Evolutionary conservation across 92 coral and sea anemone species (phyloP).

Genomic region (Epizoanthus rinbou): DNA sequence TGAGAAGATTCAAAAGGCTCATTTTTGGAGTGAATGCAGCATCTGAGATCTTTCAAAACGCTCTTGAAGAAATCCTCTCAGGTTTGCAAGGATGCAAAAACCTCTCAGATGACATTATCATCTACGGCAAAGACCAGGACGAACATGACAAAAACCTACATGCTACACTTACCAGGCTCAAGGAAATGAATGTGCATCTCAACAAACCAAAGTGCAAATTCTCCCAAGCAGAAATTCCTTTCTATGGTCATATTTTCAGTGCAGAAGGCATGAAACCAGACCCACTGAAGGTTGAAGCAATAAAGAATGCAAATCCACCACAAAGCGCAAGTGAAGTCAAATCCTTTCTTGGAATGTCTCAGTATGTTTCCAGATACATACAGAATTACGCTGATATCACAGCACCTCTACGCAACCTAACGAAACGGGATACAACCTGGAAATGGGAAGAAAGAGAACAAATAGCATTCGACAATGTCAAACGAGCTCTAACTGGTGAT

Average conservation of each 20-base stretch:
- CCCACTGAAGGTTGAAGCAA: conserved; percentile 42
- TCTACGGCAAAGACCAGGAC: conserved; percentile 21
- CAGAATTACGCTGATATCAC: conserved; percentile 49
- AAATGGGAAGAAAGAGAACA: conserved; percentile 42
- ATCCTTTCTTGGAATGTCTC: conserved; percentile 54
- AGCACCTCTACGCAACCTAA: conserved; percentile 48
- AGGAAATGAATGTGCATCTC: conserved; percentile 8
- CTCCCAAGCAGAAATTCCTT: conserved; percentile 20
- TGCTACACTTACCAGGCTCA: neutral
- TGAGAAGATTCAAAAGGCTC: conserved; percentile 46
- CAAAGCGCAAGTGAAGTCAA: conserved; percentile 39
- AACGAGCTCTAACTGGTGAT: conserved; percentile 20
- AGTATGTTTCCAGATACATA: conserved; percentile 44
- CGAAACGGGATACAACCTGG: conserved; percentile 43
- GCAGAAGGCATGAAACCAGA: conserved; percentile 49
- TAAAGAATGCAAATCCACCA: conserved; percentile 35
- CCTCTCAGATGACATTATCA: conserved; percentile 40
- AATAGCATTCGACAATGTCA: conserved; percentile 9
- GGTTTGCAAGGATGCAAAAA: conserved; percentile 41
- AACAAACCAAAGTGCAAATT: conserved; percentile 11
- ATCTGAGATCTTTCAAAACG: conserved; percentile 49
- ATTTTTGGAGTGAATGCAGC: conserved; percentile 52
- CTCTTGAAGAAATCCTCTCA: conserved; percentile 35
- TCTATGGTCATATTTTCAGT: conserved; percentile 43
- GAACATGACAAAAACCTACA: conserved; percentile 34